A percentile compares a stretch with the other conserved stretches of the same genome.
These are phyloP conservation scores for Rhinella marina DNA, from an alignment of 2,797 vertebrate genomes.

Conservation along the genomic window DNA sequence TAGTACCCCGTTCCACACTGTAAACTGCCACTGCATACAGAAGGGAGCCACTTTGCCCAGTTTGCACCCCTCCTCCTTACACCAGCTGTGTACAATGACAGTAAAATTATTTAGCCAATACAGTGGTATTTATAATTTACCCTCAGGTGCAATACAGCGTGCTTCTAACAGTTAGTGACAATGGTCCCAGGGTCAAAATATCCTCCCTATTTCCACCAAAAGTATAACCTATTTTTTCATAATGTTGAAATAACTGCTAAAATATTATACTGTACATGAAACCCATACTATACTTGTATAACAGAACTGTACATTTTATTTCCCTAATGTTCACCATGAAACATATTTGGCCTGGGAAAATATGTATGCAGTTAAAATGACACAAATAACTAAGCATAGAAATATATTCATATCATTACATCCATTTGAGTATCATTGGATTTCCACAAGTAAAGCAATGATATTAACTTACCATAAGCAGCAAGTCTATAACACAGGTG, in stretches of 20 bases:
- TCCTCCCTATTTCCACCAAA: too few relatives aligned
- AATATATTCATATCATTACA: neutral
- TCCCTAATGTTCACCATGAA: conserved; percentile 2
- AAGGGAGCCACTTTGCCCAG: too few relatives aligned
- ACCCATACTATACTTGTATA: neutral
- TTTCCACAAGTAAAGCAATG: neutral
- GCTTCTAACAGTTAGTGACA: too few relatives aligned
- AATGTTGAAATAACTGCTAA: neutral
- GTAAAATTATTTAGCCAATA: too few relatives aligned
- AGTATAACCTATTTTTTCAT: too few relatives aligned
- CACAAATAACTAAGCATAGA: conserved; percentile 2
- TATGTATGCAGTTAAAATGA: conserved; percentile 5
- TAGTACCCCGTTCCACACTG: too few relatives aligned
- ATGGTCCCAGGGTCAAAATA: too few relatives aligned
- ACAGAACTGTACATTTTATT: neutral
- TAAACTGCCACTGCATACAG: too few relatives aligned
- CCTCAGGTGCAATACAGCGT: too few relatives aligned
- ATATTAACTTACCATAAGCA: neutral
- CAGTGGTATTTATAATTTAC: too few relatives aligned
- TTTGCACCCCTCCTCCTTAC: too few relatives aligned
- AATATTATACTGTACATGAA: neutral
- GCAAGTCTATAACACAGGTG: neutral
- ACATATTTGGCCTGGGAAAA: conserved; percentile 14
- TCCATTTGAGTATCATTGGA: conserved; percentile 8
- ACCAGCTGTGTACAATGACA: too few relatives aligned